Base-by-base conservation (phyloP, 2,797 vertebrate genomes). In the Mus caroli region DNA sequence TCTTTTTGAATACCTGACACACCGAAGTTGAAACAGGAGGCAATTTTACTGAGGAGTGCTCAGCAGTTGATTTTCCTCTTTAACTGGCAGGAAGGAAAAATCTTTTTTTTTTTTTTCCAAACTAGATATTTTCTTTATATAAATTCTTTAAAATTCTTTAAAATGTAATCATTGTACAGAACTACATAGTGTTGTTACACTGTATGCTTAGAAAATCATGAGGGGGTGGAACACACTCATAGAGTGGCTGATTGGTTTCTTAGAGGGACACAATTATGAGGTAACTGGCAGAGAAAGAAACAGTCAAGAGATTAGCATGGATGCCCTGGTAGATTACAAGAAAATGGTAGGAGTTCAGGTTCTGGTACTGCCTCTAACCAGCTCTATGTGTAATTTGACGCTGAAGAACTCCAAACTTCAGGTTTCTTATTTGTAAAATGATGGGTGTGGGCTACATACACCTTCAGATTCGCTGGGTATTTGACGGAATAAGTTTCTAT, bases 51-150 rank as follows among this genome's bases (percentile, higher is more conserved):
- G 46, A 88, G 88, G 50, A 87, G n/a, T 75, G 71, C 84, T 94
- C 6, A 62, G 52, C 20, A 43, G 93, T 97, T 95, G 90, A 58
- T 96, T 94, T 96, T 93, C 58, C 22, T 92, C 62, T 94, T 92
- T 93, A 58, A 64, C 60, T 94, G 84, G 19, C 73, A 94, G 50
- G n/a, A 94, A 90, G 60, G 79, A 76, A 95, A 87, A 19, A 85
- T 76, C 31, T 19, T 34, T 19, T 43, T 43, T 43, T 43, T 43
- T 43, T 43, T 43, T 43, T 43, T 43, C n/a, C n/a, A n/a, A 43
- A 43, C 43, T 43, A 43, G 43, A 43, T 43, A 43, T 43, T 43
- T 43, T 43, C 43, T 43, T 43, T 43, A 43, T 43, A 43, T 43
- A 43, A 43, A 43, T 43, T 43, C 43, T 43, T 43, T 43, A 43